Conservation (phyloP, 2,888 invertebrate species). For the Yponomeuta sedellus region DNA sequence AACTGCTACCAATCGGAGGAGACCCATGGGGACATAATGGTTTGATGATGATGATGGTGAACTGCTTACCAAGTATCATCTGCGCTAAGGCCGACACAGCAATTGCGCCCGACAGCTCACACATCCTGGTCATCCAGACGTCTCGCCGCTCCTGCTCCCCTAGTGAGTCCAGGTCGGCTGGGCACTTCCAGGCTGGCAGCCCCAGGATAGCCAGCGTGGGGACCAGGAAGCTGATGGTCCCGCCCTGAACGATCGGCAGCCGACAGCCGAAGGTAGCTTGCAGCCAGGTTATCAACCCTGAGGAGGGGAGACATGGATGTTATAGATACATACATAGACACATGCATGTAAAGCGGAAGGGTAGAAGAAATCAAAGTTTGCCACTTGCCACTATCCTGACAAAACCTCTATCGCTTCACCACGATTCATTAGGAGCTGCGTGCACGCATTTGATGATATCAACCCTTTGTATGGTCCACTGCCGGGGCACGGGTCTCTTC, state of each 20-base stretch:
- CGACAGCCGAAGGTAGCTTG: slow-evolving; percentile 86
- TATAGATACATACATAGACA: neutral
- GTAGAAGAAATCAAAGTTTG: no score
- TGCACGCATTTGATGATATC: no score
- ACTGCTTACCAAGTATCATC: slow-evolving; percentile 57
- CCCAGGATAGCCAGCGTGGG: slow-evolving; percentile 86
- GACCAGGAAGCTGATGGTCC: slow-evolving; percentile 87
- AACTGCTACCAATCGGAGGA: no score
- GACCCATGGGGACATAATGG: no score
- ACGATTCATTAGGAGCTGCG: no score
- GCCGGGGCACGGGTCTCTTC: no score
- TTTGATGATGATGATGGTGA: no score
- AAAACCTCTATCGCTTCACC: no score
- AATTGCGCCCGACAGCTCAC: slow-evolving; percentile 89
- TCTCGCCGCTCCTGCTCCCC: slow-evolving; percentile 70
- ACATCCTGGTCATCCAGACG: slow-evolving; percentile 85
- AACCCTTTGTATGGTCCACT: no score
- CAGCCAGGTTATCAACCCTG: slow-evolving; percentile 83
- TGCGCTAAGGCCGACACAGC: slow-evolving; percentile 87
- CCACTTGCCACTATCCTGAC: no score
- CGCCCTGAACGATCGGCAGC: slow-evolving; percentile 85
- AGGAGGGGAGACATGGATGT: slow-evolving; percentile 3
- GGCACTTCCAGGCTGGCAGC: slow-evolving; percentile 84
- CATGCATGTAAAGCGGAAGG: no score
- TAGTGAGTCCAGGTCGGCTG: slow-evolving; percentile 75